Evolutionary conservation across 2,113 vertebrate species (phyloP).

Genomic region (Jaculus jaculus): DNA sequence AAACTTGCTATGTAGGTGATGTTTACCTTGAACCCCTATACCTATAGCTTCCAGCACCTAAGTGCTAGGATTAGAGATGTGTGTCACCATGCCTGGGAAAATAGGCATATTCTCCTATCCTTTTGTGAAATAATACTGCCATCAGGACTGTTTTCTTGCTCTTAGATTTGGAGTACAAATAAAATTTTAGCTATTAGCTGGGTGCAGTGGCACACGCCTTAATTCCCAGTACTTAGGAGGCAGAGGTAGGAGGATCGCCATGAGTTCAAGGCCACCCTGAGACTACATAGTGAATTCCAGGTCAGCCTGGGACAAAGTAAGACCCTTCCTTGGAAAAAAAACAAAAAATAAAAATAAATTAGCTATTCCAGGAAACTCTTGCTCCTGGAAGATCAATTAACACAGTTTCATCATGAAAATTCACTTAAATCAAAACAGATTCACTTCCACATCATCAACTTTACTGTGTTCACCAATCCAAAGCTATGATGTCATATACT

Average conservation of each 20-base stretch:
- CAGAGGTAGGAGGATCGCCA: no score
- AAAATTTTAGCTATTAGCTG: neutral
- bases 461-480: neutral
- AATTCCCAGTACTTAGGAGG: no score
- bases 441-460: slow-evolving; percentile 18
- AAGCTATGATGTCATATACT: neutral
- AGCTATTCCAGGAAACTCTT: neutral
- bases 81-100: neutral
- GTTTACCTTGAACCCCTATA: neutral
- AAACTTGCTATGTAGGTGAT: neutral
- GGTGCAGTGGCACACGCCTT: no score
- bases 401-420: neutral
- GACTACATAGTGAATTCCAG: no score
- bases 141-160: neutral
- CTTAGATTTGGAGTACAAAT: neutral
- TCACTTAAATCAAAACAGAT: neutral
- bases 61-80: neutral
- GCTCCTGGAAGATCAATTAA: neutral
- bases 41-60: neutral
- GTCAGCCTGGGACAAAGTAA: no score
- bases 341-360: no score
- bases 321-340: no score
- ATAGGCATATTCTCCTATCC: neutral
- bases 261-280: no score
- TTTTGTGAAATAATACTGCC: neutral